Conservation (phyloP, 2,797 vertebrate species). For the Micropoecilia bifurca region DNA sequence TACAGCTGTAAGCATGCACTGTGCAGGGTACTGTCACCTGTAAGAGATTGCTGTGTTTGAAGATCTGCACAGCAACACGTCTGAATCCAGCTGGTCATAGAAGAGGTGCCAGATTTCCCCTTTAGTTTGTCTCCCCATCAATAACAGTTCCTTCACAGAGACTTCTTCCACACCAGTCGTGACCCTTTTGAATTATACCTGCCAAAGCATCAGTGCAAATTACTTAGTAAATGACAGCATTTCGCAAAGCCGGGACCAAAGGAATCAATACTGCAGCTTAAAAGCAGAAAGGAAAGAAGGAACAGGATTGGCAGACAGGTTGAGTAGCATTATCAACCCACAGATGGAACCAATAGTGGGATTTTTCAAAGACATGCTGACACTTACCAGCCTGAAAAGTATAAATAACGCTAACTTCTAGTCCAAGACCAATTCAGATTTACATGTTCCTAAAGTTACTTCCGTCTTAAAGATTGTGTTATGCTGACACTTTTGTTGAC, state of each 20-base stretch:
- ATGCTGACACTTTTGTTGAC: background rate
- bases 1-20: background rate
- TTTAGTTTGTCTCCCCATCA: background rate
- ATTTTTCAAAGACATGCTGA: background rate
- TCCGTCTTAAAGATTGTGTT: background rate
- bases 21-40: background rate
- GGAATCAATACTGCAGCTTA: background rate
- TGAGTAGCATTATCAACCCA: background rate
- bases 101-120: background rate
- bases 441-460: background rate
- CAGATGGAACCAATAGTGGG: background rate
- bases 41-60: background rate
- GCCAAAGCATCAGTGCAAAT: background rate
- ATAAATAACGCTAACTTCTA: background rate
- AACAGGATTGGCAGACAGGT: background rate
- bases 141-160: background rate
- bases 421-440: background rate
- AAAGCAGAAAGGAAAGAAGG: background rate
- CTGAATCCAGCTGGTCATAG: background rate
- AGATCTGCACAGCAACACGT: background rate
- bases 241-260: background rate
- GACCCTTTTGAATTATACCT: conserved; percentile 1
- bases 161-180: background rate
- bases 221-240: background rate
- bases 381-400: background rate